Base-by-base conservation (phyloP, 2,797 vertebrate genomes). In the Hippocampus kuda region DNA sequence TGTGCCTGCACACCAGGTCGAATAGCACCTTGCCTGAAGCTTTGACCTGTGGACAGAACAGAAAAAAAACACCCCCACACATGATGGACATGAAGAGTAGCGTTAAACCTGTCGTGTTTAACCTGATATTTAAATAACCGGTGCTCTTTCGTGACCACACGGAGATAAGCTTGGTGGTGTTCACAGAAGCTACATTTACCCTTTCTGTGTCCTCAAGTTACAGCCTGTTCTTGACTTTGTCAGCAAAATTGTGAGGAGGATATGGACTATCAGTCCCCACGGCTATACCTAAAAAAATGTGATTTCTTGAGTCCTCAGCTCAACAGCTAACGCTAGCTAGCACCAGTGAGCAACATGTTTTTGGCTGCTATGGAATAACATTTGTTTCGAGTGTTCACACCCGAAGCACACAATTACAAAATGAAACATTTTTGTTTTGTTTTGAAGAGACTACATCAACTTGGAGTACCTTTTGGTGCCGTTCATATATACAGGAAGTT, bases 1-100 rank as follows among this genome's bases (percentile, higher is more conserved):
- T 91, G 84, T 97, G 95, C 76, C 86, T 91, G 85, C 96, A 99
- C 69, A 98, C 95, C 15, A 95, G 91, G 73, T 98, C 94, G 71
- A 99, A 90, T 79, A 99, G 84, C 85, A 93, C 90, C 77, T 95
- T 98, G 68, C 97, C 97, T 0, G 94, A 93, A 72, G 94, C 94
- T 88, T 94, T 93, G 92, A 94, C 93, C 97, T 99, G 89, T 49
- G 81, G 90, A 87, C 8, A 69, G 78, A 46, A 77, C 16, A 74
- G 30, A 57, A 66, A 61, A 38, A 63, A 27, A 9, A 67, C 69
- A 5, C 24, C 13, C 1, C 12, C 7, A 12, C 22, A 59, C 13
- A 59, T 59, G 13, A 27, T 30, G 24, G 56, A 59, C 41, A 64
- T 63, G 34, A 63, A 63, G 34, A 38, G 18, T 41, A 22, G 34